phyloP scores from a whole-genome alignment of 1,140 invertebrate species.

The Drosophila bocki region DNA sequence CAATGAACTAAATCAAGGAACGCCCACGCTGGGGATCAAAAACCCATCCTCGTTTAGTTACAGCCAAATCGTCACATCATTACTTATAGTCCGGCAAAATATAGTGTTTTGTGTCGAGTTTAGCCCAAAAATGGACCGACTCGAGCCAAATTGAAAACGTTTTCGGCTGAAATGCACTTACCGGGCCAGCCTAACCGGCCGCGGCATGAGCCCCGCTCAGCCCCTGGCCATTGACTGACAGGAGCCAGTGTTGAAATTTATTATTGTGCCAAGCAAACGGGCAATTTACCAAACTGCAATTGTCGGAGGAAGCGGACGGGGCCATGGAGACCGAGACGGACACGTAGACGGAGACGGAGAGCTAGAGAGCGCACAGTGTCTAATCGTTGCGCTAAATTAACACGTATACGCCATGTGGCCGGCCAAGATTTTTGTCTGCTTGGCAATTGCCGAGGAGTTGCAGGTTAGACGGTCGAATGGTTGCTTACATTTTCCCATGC shows the following conservation, averaged over 20 bases:
- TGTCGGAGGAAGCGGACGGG: constrained; percentile 14
- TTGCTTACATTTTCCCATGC: constrained; percentile 29
- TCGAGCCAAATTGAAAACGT: constrained; percentile 75
- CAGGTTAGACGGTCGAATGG: constrained; percentile 10
- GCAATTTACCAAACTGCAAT: constrained; percentile 67
- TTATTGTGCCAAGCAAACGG: constrained; percentile 75
- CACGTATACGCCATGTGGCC: constrained; percentile 78
- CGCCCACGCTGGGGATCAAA: constrained; percentile 29
- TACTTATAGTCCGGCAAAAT: constrained; percentile 76
- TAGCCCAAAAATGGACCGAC: constrained; percentile 44
- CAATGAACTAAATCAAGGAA: constrained; percentile 32
- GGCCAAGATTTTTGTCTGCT: constrained; percentile 67
- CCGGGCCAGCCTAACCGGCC: constrained; percentile 25
- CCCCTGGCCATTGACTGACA: constrained; percentile 45
- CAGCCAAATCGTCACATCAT: constrained; percentile 82
- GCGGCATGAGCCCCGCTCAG: constrained; percentile 6
- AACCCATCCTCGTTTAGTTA: constrained; percentile 46
- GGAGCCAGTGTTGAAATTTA: constrained; percentile 70
- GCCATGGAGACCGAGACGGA: background rate
- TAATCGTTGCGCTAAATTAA: constrained; percentile 78
- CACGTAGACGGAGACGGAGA: background rate
- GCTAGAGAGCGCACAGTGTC: constrained; percentile 43
- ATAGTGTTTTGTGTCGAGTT: constrained; percentile 66
- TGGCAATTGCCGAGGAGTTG: constrained; percentile 40
- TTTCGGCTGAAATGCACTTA: constrained; percentile 70